Evolutionary conservation across 2,113 vertebrate species (phyloP), one percentile per base, ranked within the genome.

Genomic region (Nesoenas mayeri): DNA sequence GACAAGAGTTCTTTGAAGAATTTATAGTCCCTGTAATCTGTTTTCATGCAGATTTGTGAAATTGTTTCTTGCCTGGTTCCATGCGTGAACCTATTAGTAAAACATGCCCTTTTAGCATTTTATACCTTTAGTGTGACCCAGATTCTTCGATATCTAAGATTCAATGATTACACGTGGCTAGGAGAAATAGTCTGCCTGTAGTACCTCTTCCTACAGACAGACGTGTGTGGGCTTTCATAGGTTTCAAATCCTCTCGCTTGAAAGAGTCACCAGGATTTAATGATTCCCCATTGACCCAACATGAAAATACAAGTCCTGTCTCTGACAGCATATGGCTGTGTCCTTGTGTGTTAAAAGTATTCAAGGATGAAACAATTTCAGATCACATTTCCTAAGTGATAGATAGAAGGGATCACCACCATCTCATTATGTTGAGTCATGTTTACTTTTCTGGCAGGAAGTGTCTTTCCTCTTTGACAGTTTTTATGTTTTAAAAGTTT

Each of bases 131-230:
- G 7, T 75, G 29, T 42, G 50, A 75, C 50, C 64, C 26, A 28
- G 12, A 32, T 81, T 60, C 25, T 85, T 82, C 47, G 7, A 10
- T 65, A 9, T 5, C 14, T 50, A 36, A 67, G 74, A 64, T n/a
- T 79, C 29, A 51, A 0, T 60, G 53, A 40, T 71, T 54, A n/a
- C 16, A 40, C 0, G 0, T 57, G 22, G 12, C 5, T 36, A 58
- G 42, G n/a, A 85, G 57, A 67, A 61, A 20, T 36, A 79, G 25
- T 48, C 28, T 73, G 44, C 19, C 34, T 28, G 8, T 51, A 34
- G 11, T 56, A 79, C 40, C 7, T 71, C 16, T 81, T 71, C 26
- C 21, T 82, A 36, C 72, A 85, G 51, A 28, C 31, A 58, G 78
- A 67, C 28, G 12, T 47, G 1, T 1, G 0, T 12, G 12, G 21